Conservation (phyloP, 2,797 vertebrate species). For the Gymnoscopelus microlampas region DNA sequence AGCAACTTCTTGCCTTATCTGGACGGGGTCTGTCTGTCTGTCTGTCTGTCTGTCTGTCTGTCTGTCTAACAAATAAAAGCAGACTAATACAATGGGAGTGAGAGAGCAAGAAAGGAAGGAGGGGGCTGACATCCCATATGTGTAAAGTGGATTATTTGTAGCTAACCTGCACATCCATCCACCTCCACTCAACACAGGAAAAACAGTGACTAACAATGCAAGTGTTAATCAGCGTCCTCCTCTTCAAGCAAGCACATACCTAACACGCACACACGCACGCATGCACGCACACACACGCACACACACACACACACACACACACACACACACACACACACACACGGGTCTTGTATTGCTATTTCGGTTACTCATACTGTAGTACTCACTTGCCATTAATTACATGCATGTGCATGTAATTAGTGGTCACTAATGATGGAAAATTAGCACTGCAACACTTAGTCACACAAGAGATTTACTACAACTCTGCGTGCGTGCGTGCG, state of each 20-base stretch:
- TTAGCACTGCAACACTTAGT: constrained; percentile 43
- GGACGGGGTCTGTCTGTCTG: too few relatives aligned
- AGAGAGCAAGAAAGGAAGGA: constrained; percentile 8
- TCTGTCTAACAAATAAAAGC: too few relatives aligned
- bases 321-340: constrained; percentile 18
- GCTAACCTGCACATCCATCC: constrained; percentile 57
- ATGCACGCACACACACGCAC: constrained; percentile 17
- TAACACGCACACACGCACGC: constrained; percentile 8
- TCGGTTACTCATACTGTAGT: constrained; percentile 47
- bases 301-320: constrained; percentile 29
- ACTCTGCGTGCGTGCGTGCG: constrained; percentile 8
- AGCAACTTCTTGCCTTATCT: too few relatives aligned
- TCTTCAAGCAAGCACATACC: neutral
- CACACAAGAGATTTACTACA: constrained; percentile 27
- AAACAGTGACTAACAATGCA: constrained; percentile 53
- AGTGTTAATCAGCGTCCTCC: constrained; percentile 9
- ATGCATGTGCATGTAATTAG: constrained; percentile 54
- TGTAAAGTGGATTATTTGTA: constrained; percentile 66
- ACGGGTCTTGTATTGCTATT: constrained; percentile 36
- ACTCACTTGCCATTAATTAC: neutral
- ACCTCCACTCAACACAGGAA: constrained; percentile 40
- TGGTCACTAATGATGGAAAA: constrained; percentile 57
- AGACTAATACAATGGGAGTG: too few relatives aligned
- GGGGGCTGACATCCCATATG: constrained; percentile 32
- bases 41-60: too few relatives aligned